phyloP scores from a whole-genome alignment of 2,113 vertebrate genomes.

The Chloroceryle aenea region DNA sequence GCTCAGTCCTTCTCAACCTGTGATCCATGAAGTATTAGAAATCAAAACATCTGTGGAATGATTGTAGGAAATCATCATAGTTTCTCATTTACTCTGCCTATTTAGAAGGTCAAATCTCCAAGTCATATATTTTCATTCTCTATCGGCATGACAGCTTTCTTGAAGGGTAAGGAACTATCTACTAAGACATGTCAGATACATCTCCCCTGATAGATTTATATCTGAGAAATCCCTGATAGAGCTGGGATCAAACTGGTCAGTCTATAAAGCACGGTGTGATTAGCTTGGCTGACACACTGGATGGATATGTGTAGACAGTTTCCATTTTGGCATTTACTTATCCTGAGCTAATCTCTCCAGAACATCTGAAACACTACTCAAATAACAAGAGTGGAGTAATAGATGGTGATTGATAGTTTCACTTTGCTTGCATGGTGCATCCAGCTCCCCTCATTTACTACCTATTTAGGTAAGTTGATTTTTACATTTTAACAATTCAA shows the following conservation, averaged over 20 bases:
- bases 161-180: background rate
- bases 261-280: constrained; percentile 20
- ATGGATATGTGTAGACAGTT: constrained; percentile 17
- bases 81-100: background rate
- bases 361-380: constrained; percentile 36
- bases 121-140: background rate
- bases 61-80: background rate
- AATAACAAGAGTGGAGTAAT: constrained; percentile 16
- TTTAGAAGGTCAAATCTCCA: constrained; percentile 1
- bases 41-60: background rate
- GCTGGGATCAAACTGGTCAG: background rate
- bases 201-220: background rate
- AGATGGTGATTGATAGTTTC: constrained; percentile 45
- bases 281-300: constrained; percentile 1
- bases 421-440: background rate
- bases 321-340: constrained; percentile 44
- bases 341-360: constrained; percentile 21
- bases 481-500: constrained; percentile 33
- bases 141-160: background rate
- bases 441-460: constrained; percentile 2
- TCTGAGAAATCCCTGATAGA: background rate
- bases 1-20: background rate
- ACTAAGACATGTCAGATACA: background rate
- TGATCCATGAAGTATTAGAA: constrained; percentile 1
- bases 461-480: constrained; percentile 11